Evolutionary conservation across 1,140 invertebrate genomes (phyloP), one percentile per base, ranked within the genome.

Genomic region (Meloidogyne hapla): DNA sequence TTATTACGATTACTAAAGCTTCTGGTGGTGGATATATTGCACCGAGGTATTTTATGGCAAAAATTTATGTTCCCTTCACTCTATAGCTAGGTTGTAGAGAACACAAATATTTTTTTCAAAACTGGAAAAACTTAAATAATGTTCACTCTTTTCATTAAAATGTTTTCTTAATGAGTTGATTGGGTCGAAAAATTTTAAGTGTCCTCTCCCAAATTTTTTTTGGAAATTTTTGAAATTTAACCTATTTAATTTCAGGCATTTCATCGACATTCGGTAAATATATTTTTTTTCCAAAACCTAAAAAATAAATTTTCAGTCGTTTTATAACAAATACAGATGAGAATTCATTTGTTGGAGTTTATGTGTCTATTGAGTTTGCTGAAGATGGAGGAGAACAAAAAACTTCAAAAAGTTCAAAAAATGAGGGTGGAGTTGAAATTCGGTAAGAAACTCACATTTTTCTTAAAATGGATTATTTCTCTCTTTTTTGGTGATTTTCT

Each of bases 291-390:
- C 4, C 13, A 42, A 62, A 71, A 10, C 10, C n/a, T 42, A 71
- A 23, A 18, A 38, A 62, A 25, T n/a, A 42, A 21, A 25, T 25
- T 63, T 62, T 48, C 28, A 62, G 70, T 33, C 70, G 70, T 28
- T 72, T 63, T 56, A 63, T 72, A 12, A 56, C 70, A 9, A 48
- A 48, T 15, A 48, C 4, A 5, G 70, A 72, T 38, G 70, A 72
- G 15, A 56, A 21, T 33, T 56, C 56, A 15, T 80, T 67, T 65
- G 68, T 65, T 23, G 56, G 78, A 1, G 79, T 81, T 45, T 79
- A 81, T 56, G 72, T 81, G 0, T 81, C 79, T 12, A 69, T 79
- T 10, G 74, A 75, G 15, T 48, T 56, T 33, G 33, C 62, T 62
- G 64, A 66, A 13, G 74, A 75, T 63, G 70, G 1, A n/a, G n/a